A percentile compares a stretch with the other conserved stretches of the same genome.
These are phyloP conservation scores for Glareola pratincola DNA, from an alignment of 2,113 vertebrate genomes.

Conservation along the genomic window DNA sequence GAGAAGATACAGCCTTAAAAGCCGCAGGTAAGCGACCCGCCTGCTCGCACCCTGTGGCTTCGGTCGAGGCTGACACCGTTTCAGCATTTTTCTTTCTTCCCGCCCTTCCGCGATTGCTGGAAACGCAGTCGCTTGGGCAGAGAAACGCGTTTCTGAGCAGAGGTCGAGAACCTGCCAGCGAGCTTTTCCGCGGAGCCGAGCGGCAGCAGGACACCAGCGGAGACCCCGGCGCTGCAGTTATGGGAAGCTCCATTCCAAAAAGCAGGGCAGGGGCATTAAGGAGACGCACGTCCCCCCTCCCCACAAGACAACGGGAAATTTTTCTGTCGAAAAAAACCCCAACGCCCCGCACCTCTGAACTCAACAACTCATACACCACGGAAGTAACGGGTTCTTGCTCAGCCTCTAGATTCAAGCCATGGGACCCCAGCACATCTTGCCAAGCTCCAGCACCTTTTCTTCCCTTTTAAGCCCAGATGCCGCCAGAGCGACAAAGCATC, in stretches of 20 bases:
- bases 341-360: not conserved
- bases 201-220: not conserved
- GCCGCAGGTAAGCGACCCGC: fast-evolving
- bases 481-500: fast-evolving
- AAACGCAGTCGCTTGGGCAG: not conserved
- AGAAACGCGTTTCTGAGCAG: not conserved
- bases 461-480: not conserved
- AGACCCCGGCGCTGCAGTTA: fast-evolving
- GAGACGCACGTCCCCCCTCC: fast-evolving
- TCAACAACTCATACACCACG: too few relatives aligned
- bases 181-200: not conserved
- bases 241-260: not conserved
- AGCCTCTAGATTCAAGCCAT: not conserved
- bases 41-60: fast-evolving
- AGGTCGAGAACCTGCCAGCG: not conserved
- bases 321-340: not conserved
- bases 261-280: fast-evolving
- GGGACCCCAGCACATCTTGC: not conserved
- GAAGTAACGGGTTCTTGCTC: fast-evolving
- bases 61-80: fast-evolving
- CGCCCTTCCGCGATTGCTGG: fast-evolving
- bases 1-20: fast-evolving
- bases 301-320: too few relatives aligned
- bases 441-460: not conserved
- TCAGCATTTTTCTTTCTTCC: not conserved